A percentile compares a stretch with the other conserved stretches of the same genome.
Evolutionary conservation across 2,797 vertebrate species (phyloP).

Genomic region (Lophura swinhoii): DNA sequence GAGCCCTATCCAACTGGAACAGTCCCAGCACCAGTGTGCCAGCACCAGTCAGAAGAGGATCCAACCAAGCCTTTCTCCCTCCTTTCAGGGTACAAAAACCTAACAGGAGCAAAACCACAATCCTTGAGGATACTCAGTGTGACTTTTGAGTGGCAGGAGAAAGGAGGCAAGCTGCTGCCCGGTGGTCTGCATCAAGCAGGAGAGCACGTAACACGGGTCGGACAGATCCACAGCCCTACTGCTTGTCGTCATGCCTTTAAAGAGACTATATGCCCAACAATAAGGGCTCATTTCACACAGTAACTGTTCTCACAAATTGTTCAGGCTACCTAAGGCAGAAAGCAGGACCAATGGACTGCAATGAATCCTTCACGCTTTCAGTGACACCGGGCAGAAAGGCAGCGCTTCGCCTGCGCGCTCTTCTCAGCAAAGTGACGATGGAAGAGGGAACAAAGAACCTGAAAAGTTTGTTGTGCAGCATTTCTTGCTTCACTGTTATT

Average conservation of each 20-base stretch:
- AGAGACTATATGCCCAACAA: not conserved
- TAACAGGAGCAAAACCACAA: not conserved
- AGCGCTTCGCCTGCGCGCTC: not conserved
- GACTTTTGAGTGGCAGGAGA: not conserved
- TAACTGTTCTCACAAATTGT: not conserved
- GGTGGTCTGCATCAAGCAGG: rapidly evolving
- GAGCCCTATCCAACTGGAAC: conserved; percentile 13
- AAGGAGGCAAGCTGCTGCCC: rapidly evolving
- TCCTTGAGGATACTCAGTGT: not conserved
- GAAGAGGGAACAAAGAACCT: not conserved
- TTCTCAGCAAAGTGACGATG: not conserved
- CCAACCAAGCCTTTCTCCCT: not conserved
- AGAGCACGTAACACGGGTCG: rapidly evolving
- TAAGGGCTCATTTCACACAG: not conserved
- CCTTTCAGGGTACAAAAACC: not conserved
- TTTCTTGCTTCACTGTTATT: not conserved
- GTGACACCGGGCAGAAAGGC: not conserved
- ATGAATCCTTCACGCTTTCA: not conserved
- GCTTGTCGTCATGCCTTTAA: not conserved
- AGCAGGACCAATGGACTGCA: not conserved
- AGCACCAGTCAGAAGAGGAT: not conserved
- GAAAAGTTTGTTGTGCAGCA: not conserved
- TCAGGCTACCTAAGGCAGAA: not conserved
- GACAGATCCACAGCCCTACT: not conserved
- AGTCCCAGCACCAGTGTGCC: not conserved